A percentile compares a stretch with the other conserved stretches of the same genome.
phyloP scores from a whole-genome alignment of 2,113 vertebrate species.

The Verasper variegatus region DNA sequence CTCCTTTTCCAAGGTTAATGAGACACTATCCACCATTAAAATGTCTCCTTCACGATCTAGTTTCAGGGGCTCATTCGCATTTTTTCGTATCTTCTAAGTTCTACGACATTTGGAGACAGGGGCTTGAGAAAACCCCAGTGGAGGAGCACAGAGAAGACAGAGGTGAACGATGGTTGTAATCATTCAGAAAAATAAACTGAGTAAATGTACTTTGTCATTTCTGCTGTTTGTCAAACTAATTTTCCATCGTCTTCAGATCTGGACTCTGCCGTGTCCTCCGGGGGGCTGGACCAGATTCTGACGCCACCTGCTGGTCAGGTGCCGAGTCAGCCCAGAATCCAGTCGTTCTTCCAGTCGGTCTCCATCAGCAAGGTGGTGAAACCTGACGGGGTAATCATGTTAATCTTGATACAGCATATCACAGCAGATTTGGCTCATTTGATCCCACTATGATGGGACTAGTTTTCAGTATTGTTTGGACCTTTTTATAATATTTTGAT shows the following conservation, averaged over 20 bases:
- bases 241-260: conserved; percentile 66
- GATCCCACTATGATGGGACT: too few species aligned
- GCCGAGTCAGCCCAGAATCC: conserved; percentile 71
- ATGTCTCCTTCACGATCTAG: neutral
- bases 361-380: conserved; percentile 84
- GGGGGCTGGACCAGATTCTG: conserved; percentile 80
- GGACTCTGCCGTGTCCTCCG: conserved; percentile 78
- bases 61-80: neutral
- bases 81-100: conserved; percentile 39
- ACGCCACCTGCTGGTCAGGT: conserved; percentile 69
- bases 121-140: conserved; percentile 29
- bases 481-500: neutral
- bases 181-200: neutral
- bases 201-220: neutral
- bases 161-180: conserved; percentile 56
- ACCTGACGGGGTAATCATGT: conserved; percentile 87
- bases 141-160: conserved; percentile 73
- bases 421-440: too few species aligned
- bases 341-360: conserved; percentile 89
- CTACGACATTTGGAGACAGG: conserved; percentile 70
- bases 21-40: neutral
- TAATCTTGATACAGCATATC: too few species aligned
- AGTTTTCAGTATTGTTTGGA: too few species aligned
- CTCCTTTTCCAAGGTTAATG: conserved; percentile 76
- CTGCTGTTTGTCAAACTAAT: neutral